Evolutionary conservation across 2,888 invertebrate species (phyloP).

Genomic region (Alviniconcha strummeri): DNA sequence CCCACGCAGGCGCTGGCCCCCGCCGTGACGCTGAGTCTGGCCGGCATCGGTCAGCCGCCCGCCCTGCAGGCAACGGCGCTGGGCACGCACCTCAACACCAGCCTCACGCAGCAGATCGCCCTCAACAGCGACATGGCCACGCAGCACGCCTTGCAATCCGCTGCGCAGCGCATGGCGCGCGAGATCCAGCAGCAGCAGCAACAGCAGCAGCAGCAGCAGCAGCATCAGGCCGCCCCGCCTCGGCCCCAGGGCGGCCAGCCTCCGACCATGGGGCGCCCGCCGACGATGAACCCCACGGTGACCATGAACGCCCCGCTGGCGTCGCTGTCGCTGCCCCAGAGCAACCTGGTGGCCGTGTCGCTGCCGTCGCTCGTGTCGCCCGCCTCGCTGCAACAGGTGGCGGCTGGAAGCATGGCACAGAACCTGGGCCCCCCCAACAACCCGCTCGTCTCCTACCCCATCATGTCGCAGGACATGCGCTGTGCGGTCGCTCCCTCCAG

Average conservation of each 20-base stretch:
- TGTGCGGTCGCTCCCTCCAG: constrained; percentile 59
- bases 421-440: constrained; percentile 53
- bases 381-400: constrained; percentile 47
- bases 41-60: constrained; percentile 67
- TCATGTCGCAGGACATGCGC: constrained; percentile 67
- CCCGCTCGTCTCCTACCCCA: constrained; percentile 66
- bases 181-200: constrained; percentile 43
- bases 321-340: constrained; percentile 62
- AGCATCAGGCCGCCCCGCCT: constrained; percentile 12
- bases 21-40: constrained; percentile 67
- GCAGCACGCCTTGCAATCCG: constrained; percentile 63
- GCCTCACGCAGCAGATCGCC: constrained; percentile 71
- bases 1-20: constrained; percentile 71
- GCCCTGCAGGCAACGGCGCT: constrained; percentile 56
- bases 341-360: constrained; percentile 48
- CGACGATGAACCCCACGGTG: constrained; percentile 48
- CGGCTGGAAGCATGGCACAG: constrained; percentile 58
- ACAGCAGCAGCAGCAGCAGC: constrained; percentile 29
- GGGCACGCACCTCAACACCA: constrained; percentile 54
- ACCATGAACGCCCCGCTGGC: constrained; percentile 54
- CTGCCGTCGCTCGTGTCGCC: constrained; percentile 43
- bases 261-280: constrained; percentile 46
- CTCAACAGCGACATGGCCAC: constrained; percentile 67
- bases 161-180: constrained; percentile 62
- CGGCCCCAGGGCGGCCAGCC: constrained; percentile 15